phyloP scores from a whole-genome alignment of 2,113 vertebrate genomes.

The Brienomyrus brachyistius region DNA sequence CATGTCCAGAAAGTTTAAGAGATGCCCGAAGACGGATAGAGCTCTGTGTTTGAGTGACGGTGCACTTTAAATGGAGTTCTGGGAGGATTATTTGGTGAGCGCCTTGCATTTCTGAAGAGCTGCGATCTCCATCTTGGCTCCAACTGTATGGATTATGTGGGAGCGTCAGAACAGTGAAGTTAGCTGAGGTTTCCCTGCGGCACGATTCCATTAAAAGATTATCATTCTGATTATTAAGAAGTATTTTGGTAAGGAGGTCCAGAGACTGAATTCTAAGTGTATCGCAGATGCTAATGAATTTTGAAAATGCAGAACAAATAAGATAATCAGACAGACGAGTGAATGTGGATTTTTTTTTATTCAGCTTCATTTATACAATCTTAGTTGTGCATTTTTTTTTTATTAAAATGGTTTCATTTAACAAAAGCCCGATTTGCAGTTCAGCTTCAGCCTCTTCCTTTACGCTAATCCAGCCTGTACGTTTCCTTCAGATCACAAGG shows the following conservation, averaged over 20 bases:
- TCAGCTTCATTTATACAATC: background rate
- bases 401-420: background rate
- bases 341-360: background rate
- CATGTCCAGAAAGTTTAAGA: background rate
- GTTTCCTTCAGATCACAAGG: background rate
- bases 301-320: background rate
- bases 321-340: background rate
- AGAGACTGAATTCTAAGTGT: background rate
- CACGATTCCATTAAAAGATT: background rate
- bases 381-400: background rate
- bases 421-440: background rate
- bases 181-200: background rate
- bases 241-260: background rate
- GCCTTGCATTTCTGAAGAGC: background rate
- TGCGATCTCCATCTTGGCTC: background rate
- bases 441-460: background rate
- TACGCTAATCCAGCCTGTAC: background rate
- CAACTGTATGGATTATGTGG: background rate
- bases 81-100: background rate
- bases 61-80: background rate
- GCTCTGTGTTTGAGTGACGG: background rate
- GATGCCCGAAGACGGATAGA: background rate
- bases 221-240: background rate
- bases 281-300: background rate
- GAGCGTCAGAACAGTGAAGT: background rate